Evolutionary conservation across 2,113 vertebrate genomes (phyloP).

Genomic region (Peucedramus taeniatus): DNA sequence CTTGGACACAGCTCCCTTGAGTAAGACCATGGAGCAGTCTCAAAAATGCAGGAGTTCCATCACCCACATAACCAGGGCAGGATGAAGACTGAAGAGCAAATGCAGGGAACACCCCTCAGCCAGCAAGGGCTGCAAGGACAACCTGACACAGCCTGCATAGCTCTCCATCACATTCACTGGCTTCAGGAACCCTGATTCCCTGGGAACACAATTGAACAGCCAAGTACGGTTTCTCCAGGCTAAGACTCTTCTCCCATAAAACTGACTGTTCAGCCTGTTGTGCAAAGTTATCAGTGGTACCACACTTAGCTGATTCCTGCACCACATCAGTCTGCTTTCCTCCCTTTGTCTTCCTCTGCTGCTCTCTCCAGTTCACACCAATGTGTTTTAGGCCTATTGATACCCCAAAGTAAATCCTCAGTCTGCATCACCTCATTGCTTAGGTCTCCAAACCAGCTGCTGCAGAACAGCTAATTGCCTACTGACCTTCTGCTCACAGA

Average conservation of each 20-base stretch:
- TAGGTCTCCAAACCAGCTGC: not conserved
- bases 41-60: not conserved
- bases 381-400: not conserved
- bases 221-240: not conserved
- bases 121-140: not conserved
- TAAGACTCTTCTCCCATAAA: not conserved
- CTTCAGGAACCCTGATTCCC: not conserved
- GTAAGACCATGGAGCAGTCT: not conserved
- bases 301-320: not conserved
- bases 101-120: not conserved
- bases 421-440: not conserved
- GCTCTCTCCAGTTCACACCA: not conserved
- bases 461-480: not conserved
- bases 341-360: not conserved
- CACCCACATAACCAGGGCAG: not conserved
- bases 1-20: not conserved
- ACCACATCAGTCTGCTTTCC: not conserved
- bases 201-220: not conserved
- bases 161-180: not conserved
- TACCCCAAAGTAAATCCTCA: not conserved
- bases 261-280: not conserved
- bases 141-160: not conserved
- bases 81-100: not conserved
- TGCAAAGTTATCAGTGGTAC: not conserved
- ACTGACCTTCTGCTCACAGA: not conserved